Base-by-base conservation (phyloP, 2,888 invertebrate species). In the Cremastinae sp. region DNA sequence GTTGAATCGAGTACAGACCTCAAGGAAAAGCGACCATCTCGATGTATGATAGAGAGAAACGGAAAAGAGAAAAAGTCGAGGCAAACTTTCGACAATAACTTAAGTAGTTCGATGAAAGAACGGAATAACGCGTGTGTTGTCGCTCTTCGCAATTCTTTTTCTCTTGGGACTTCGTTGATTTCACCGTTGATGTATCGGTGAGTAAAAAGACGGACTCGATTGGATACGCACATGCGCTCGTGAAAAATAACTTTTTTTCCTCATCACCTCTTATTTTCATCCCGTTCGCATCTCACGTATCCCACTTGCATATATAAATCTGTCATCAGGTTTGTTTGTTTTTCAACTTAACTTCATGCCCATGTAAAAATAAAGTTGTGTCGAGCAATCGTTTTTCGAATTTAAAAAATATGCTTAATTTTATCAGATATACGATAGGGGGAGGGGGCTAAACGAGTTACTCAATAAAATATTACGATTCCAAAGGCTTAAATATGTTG, bases 61-160 rank as follows among this genome's bases (percentile, higher is more conserved):
- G 35, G 43, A 3, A 45, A 39, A 41, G 22, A 16, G n/a, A 8
- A 12, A 16, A 41, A 45, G 8, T 45, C 59, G 71, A 37, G 12
- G 61, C 18, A 43, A 75, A 82, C 80, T 83, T 83, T 55, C 18
- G 35, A 78, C 79, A 77, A 83, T 82, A 82, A 82, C 75, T 83
- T 77, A 80, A 64, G 51, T 59, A 56, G 68, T n/a, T n/a, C 43
- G 28, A 41, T 62, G 37, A 39, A 62, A 62, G 18, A 45, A 14
- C 35, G 28, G 14, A 20, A 49, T 28, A 18, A 35, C 16, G 45
- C 43, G 65, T 16, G 20, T 20, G 64, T 66, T 55, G 45, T 9
- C 22, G 22, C 14, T 49, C 28, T 51, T 65, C 22, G 16, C 22
- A 12, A 16, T 10, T 12, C 56, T 45, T 56, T 47, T 56, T 41